Evolutionary conservation across 2,797 vertebrate genomes (phyloP).

Genomic region (Poecilia gillii): DNA sequence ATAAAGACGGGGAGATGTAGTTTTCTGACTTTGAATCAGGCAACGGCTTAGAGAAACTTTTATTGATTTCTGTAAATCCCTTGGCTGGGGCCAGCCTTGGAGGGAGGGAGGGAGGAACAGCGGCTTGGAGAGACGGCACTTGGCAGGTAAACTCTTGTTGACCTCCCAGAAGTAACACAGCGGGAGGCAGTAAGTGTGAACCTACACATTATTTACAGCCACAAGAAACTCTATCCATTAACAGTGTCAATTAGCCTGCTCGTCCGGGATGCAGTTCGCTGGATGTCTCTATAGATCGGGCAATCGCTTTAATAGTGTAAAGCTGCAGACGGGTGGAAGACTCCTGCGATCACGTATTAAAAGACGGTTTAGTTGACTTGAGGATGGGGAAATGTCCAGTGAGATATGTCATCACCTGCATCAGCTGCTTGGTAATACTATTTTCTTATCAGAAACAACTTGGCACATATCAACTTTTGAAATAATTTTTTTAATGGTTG

Average conservation of each 20-base stretch:
- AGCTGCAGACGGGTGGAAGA: constrained; percentile 28
- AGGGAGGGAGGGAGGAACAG: constrained; percentile 44
- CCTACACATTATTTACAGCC: constrained; percentile 79
- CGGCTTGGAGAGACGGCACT: constrained; percentile 53
- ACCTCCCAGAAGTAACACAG: constrained; percentile 67
- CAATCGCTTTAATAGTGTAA: constrained; percentile 61
- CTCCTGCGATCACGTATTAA: constrained; percentile 40
- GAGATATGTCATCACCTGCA: constrained; percentile 37
- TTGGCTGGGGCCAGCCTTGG: constrained; percentile 49
- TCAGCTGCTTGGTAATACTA: constrained; percentile 20
- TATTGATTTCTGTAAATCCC: constrained; percentile 78
- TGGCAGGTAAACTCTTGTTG: constrained; percentile 75
- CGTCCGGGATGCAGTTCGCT: constrained; percentile 69
- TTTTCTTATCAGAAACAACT: background rate
- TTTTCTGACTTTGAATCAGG: constrained; percentile 67
- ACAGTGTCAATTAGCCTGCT: constrained; percentile 77
- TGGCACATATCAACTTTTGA: constrained; percentile 22
- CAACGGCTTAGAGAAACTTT: constrained; percentile 57
- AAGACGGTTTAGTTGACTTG: constrained; percentile 23
- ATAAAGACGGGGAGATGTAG: constrained; percentile 53
- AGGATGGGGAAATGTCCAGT: constrained; percentile 19
- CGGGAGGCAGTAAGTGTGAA: constrained; percentile 70
- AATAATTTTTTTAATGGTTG: constrained; percentile 33
- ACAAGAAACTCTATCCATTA: constrained; percentile 78
- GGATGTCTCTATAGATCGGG: constrained; percentile 72